phyloP scores from a whole-genome alignment of 92 coral and sea anemone species.

The Palythoa grandis region DNA sequence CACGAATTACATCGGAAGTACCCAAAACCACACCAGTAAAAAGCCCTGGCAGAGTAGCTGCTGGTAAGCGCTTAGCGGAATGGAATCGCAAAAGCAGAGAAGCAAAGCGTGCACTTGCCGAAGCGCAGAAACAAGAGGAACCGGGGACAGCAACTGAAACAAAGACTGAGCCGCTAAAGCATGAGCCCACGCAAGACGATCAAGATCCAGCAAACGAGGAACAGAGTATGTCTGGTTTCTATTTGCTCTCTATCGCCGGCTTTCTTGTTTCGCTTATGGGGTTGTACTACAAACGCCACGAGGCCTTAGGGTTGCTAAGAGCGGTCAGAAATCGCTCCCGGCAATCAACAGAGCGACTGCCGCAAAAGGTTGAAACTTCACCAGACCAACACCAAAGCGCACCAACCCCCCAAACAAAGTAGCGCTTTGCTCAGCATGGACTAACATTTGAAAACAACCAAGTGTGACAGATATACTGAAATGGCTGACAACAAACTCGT shows the following conservation, averaged over 20 bases:
- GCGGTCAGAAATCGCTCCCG: background rate
- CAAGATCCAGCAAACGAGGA: background rate
- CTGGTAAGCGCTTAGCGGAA: background rate
- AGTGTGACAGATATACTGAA: background rate
- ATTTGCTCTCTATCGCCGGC: conserved; percentile 34
- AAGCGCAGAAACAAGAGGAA: background rate
- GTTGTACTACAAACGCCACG: conserved; percentile 22
- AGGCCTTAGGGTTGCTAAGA: background rate
- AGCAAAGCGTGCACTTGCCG: background rate
- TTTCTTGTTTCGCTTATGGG: conserved; percentile 32
- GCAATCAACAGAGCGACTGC: background rate
- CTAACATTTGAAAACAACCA: conserved; percentile 5
- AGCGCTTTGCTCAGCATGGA: background rate
- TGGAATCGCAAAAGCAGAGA: background rate
- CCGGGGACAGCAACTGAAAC: background rate
- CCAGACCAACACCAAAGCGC: background rate
- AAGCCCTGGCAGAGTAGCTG: background rate
- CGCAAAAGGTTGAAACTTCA: background rate
- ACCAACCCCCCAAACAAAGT: background rate
- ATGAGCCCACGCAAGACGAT: background rate
- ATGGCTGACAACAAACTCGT: conserved; percentile 29
- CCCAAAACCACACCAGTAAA: too few species aligned
- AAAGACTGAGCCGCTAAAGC: background rate
- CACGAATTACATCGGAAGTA: too few species aligned
- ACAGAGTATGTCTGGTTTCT: conserved; percentile 38